Evolutionary conservation across 2,113 vertebrate genomes (phyloP), one percentile per base, ranked within the genome.

Genomic region (Megaptera novaeangliae): DNA sequence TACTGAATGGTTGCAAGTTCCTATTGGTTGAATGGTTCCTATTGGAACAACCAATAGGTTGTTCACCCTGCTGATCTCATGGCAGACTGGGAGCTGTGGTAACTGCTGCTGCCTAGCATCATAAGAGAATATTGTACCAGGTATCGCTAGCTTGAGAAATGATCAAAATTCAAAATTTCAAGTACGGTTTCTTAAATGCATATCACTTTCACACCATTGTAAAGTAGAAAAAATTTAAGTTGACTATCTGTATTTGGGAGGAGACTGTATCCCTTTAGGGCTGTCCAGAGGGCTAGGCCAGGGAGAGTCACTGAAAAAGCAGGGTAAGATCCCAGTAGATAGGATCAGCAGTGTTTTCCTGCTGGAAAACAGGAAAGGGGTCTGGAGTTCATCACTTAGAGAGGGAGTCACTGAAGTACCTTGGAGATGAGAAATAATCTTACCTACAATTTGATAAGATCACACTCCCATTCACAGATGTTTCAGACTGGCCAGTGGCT

Each of bases 231-330:
- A 75, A 49, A 20, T 12, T 31, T 49, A 75, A 75, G 44, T 49
- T 75, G 44, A 46, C 15, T 6, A 34, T 49, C 27, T 46, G 7
- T 75, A 8, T 75, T 55, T n/a, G 75, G 13, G 59, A 39, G 77
- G 84, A 4, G 0, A 0, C 5, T 5, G 13, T 2, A 61, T 34
- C 41, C 46, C 39, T 39, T 0, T 21, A n/a, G 39, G 57, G 20
- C 14, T 83, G 5, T 46, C 21, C 31, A 21, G 14, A 61, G 3
- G 23, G 5, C n/a, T 64, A 20, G 68, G 11, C 25, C 20, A 21
- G 59, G 27, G 44, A 66, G 11, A 64, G 23, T 64, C 21, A 46
- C 9, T 1, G 4, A 29, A 20, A 69, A 69, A 66, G 12, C 4
- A 46, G 13, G 8, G 18, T 31, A 41, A 91, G 10, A 18, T 41